Percentiles rank a stretch among this genome's conserved stretches.
Evolutionary conservation across 2,888 invertebrate species (phyloP).

Genomic region (Mythimna albipuncta): DNA sequence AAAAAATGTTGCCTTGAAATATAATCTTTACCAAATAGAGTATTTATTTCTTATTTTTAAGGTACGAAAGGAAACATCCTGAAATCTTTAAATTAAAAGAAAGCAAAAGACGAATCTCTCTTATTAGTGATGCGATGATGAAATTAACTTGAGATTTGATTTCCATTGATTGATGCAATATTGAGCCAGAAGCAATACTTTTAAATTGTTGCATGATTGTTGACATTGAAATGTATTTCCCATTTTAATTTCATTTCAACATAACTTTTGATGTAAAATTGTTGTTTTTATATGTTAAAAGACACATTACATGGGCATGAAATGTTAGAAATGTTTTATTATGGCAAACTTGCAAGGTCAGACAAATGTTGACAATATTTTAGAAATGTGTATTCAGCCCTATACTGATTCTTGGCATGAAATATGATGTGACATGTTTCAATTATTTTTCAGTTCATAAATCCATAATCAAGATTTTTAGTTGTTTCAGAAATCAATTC

Average conservation of each 20-base stretch:
- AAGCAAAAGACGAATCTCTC: background rate
- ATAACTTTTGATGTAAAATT: background rate
- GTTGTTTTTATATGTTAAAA: background rate
- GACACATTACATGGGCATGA: background rate
- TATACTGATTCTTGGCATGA: slow-evolving; percentile 26
- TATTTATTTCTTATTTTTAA: slow-evolving; percentile 20
- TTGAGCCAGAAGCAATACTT: slow-evolving; percentile 22
- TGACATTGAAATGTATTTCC: slow-evolving; percentile 22
- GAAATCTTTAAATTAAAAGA: slow-evolving; percentile 11
- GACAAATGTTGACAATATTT: slow-evolving; percentile 24
- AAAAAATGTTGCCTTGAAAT: slow-evolving; percentile 67
- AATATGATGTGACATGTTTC: slow-evolving; percentile 43
- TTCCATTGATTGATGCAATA: slow-evolving; percentile 28
- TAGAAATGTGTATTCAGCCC: slow-evolving; percentile 14
- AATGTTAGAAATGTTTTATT: slow-evolving; percentile 3
- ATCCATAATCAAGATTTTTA: slow-evolving; percentile 1
- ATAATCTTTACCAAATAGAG: slow-evolving; percentile 51
- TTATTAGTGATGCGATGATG: background rate
- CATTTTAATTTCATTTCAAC: slow-evolving; percentile 9
- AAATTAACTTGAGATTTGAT: slow-evolving; percentile 23
- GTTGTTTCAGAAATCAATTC: background rate
- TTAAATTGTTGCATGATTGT: slow-evolving; percentile 34
- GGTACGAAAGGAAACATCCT: background rate
- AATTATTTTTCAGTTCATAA: slow-evolving; percentile 21
- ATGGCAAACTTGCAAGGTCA: background rate